phyloP scores from a whole-genome alignment of 2,797 vertebrate species.

The Thalassophryne amazonica region DNA sequence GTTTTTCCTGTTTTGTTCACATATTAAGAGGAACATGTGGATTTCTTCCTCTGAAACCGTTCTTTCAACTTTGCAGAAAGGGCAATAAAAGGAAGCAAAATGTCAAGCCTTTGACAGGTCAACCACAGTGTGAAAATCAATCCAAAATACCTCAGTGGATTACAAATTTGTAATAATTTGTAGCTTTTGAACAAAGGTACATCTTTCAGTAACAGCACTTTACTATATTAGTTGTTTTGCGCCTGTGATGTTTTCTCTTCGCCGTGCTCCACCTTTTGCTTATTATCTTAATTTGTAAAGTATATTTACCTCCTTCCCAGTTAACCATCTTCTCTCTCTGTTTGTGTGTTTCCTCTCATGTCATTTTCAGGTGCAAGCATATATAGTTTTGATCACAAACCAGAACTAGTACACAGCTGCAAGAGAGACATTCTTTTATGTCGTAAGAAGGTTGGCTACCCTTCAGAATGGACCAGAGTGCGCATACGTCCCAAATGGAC shows the following conservation, averaged over 20 bases:
- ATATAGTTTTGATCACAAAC: slow-evolving; percentile 84
- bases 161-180: not conserved
- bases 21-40: not conserved
- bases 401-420: slow-evolving; percentile 87
- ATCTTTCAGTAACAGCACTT: no score
- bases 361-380: slow-evolving; percentile 79
- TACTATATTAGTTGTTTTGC: no score
- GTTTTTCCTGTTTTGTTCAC: not conserved
- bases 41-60: not conserved
- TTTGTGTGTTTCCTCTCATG: not conserved
- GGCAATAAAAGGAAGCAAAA: no score
- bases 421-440: slow-evolving; percentile 85
- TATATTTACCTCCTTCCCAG: not conserved
- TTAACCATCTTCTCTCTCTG: not conserved
- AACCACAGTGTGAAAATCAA: not conserved
- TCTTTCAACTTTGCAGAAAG: no score
- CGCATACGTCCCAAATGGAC: slow-evolving; percentile 80
- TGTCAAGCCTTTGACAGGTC: not conserved
- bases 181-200: not conserved
- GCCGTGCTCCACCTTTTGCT: no score
- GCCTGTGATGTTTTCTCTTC: not conserved
- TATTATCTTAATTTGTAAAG: no score
- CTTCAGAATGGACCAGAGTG: slow-evolving; percentile 88
- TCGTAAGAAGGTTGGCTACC: slow-evolving; percentile 67
- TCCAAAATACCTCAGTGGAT: not conserved